Conservation (phyloP, 2,888 invertebrate genomes). For the Tinea pellionella region DNA sequence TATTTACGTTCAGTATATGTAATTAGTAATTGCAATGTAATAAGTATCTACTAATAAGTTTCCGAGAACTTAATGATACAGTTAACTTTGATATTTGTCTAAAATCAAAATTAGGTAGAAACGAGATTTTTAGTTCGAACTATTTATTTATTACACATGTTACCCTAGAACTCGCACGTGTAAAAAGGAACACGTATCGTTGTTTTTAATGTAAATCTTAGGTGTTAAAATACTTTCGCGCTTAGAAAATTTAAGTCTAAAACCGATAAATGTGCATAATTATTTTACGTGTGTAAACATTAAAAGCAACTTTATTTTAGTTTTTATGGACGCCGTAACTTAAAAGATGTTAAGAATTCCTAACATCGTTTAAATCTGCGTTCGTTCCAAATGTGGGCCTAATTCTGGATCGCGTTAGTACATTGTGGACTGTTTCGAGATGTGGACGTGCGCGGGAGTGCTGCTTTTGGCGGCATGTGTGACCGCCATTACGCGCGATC, state of each 20-base stretch:
- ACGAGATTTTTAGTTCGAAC: too few species aligned
- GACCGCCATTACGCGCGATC: constrained; percentile 57
- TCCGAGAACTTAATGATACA: background rate
- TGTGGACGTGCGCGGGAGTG: constrained; percentile 57
- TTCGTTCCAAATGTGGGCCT: constrained; percentile 4
- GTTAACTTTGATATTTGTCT: too few species aligned
- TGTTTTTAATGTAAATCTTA: background rate
- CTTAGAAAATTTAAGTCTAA: background rate
- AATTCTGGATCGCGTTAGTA: constrained; percentile 14
- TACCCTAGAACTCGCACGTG: too few species aligned
- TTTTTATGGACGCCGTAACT: constrained; percentile 6
- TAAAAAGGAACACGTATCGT: too few species aligned
- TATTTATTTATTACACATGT: too few species aligned
- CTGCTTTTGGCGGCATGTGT: constrained; percentile 37
- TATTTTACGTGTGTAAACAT: background rate
- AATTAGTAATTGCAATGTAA: background rate
- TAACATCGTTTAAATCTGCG: constrained; percentile 6
- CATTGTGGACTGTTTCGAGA: constrained; percentile 23
- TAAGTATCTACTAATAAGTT: background rate
- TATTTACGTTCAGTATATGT: background rate
- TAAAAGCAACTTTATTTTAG: constrained; percentile 5
- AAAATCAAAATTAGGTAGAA: too few species aligned
- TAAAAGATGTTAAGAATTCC: constrained; percentile 8
- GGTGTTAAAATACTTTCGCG: background rate
- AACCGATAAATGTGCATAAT: background rate